Evolutionary conservation across 2,797 vertebrate genomes (phyloP).

Genomic region (Aplochiton taeniatus): DNA sequence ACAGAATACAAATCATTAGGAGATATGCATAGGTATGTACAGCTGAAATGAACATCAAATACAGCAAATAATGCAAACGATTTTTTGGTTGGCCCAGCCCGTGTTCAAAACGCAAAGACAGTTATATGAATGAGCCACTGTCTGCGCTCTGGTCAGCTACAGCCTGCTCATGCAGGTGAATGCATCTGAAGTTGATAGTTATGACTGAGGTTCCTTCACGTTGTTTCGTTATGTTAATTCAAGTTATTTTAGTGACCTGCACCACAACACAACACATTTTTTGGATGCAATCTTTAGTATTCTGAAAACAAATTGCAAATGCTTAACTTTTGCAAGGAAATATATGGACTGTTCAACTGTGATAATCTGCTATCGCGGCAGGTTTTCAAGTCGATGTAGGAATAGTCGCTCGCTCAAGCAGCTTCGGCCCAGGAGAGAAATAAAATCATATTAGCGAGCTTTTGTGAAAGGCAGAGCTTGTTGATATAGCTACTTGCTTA

Average conservation of each 20-base stretch:
- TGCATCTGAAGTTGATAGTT: not conserved
- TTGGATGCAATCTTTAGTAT: too few relatives aligned
- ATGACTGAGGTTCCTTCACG: not conserved
- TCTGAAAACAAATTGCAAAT: too few relatives aligned
- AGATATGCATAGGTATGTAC: too few relatives aligned
- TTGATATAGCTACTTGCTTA: not conserved
- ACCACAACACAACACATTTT: too few relatives aligned
- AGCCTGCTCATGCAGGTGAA: not conserved
- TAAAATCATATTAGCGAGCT: constrained; percentile 33
- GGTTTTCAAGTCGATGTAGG: constrained; percentile 35
- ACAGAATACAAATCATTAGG: too few relatives aligned
- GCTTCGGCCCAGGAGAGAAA: constrained; percentile 11
- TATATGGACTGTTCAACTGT: not conserved
- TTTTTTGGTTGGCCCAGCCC: too few relatives aligned
- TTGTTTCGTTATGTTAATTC: not conserved
- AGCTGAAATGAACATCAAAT: too few relatives aligned
- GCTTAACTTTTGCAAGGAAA: not conserved
- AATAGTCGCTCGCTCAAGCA: constrained; percentile 30
- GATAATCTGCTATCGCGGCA: constrained; percentile 41
- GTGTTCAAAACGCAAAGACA: too few relatives aligned
- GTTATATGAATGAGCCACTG: constrained; percentile 53
- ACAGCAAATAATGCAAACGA: too few relatives aligned
- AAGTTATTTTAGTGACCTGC: not conserved
- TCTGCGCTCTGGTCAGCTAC: constrained; percentile 7
- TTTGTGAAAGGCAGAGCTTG: not conserved